Conservation (phyloP, 2,113 vertebrate species). For the Sorex fumeus region DNA sequence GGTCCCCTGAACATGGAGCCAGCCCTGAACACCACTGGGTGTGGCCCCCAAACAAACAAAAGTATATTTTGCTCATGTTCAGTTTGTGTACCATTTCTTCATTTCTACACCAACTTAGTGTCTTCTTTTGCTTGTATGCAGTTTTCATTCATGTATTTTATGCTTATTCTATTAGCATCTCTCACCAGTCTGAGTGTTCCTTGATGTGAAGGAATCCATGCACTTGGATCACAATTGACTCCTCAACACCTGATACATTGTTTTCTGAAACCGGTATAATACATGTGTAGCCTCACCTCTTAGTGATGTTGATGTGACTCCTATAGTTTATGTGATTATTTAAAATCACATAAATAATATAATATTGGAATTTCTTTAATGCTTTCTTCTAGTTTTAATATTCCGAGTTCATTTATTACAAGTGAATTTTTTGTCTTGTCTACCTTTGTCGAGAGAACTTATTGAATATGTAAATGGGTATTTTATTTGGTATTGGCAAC, state of each 20-base stretch:
- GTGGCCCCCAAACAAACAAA: no score
- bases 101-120: not conserved
- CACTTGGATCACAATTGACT: not conserved
- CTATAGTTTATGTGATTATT: not conserved
- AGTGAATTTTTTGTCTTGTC: constrained; percentile 46
- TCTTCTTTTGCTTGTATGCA: not conserved
- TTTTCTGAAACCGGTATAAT: not conserved
- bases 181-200: not conserved
- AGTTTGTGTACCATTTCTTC: not conserved
- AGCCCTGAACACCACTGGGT: no score
- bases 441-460: not conserved
- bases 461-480: not conserved
- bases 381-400: constrained; percentile 23
- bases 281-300: not conserved
- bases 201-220: not conserved
- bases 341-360: no score
- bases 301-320: not conserved
- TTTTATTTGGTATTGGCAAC: constrained; percentile 1
- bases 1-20: no score
- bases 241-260: no score
- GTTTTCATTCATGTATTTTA: no score
- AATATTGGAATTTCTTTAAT: constrained; percentile 35
- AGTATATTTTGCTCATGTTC: no score
- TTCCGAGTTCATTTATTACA: constrained; percentile 50
- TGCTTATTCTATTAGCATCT: not conserved